Evolutionary conservation across 2,888 invertebrate species (phyloP), one percentile per base, ranked within the genome.

Genomic region (Ormia ochracea): DNA sequence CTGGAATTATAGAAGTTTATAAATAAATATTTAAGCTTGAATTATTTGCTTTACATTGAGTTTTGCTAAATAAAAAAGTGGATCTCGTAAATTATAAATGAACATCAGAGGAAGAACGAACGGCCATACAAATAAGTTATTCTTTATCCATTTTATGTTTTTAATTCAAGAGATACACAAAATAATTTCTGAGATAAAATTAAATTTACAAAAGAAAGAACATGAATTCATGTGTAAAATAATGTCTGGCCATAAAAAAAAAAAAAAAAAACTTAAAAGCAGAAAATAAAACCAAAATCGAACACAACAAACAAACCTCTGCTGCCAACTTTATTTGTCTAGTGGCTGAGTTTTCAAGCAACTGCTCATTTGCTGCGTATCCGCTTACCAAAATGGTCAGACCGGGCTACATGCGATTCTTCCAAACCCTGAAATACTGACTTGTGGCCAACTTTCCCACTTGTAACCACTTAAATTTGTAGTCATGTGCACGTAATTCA

Each of bases 401-500:
- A 17, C 31, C 52, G 33, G 63, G 66, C 52, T 26, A 28, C 10
- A 36, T 12, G 21, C 10, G 31, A 56, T 14, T 45, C 17, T 43
- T 7, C 17, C 28, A 4, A 59, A 54, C 58, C 66, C 52, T 63
- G 48, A 33, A 48, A 38, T 26, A 21, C 52, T 31, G 45, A 73
- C 68, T 58, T 65, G 66, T 33, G 78, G 43, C 61, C 50, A 77
- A 75, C 59, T 81, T 58, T 63, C 36, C 50, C 61, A 63, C 66
- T 80, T 56, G 68, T 43, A 76, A 70, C 79, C 82, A 82, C 82
- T 83, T 82, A 21, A 75, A 65, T 68, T 70, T 61, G 73, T 76
- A 81, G 82, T 82, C 81, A 75, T 81, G 82, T 82, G 82, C 78
- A 79, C 52, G 78, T 82, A 83, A 83, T 83, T 82, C 81, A 83